Base-by-base conservation (phyloP, 2,888 invertebrate genomes). In the Mimas tiliae region DNA sequence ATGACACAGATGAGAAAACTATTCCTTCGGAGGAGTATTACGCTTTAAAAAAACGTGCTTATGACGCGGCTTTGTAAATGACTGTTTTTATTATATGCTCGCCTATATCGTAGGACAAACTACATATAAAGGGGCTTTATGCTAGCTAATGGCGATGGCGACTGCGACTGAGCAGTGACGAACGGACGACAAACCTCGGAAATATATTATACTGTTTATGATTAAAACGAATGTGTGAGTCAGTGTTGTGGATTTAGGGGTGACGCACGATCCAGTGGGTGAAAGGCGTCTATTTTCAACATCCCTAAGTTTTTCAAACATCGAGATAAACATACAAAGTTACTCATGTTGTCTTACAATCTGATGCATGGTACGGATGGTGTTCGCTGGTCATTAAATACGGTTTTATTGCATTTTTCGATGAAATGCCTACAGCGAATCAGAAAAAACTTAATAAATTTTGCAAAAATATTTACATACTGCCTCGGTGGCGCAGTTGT, bases 131-230 rank as follows among this genome's bases (percentile, higher is more conserved):
- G 27, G 27, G 27, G 27, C 27, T 27, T 27, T 27, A 4, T 27
- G 27, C 27, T 27, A 27, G 27, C 27, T 1, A 27, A 4, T 3
- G 1, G 27, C 27, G 27, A 27, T 27, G 1, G 27, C 27, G 27
- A 27, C 27, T 27, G 27, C 27, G 4, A 27, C 2, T 45, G 48
- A 7, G 16, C 16, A 11, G 48, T 65, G 65, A 65, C 12, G 14
- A 38, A 58, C 48, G 9, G 21, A 14, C n/a, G 45, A 64, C 53
- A 64, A 53, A 53, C 47, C 64, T 33, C 14, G 11, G 19, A 48
- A 42, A 42, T 42, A 45, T 50, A 65, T 62, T 62, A 27, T 65
- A 38, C 38, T 53, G 62, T 63, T 67, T 64, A 64, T 50, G 58
- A 64, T 52, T 52, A 53, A 38, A 33, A 65, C 51, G 38, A 12